Conservation (phyloP, 2,797 vertebrate genomes). For the Brachyrhaphis roseni region DNA sequence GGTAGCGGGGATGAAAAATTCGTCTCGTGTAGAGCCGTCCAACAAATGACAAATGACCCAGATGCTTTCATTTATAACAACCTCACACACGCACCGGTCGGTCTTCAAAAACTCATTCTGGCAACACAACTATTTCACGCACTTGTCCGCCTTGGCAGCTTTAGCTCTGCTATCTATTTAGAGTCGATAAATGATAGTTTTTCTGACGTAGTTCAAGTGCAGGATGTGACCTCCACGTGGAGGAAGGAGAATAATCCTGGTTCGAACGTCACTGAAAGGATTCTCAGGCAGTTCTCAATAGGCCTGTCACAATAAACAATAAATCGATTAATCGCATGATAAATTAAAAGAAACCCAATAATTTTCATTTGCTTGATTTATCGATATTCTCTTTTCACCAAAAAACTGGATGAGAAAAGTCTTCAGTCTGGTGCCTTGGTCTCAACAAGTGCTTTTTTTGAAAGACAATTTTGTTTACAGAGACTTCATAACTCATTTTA, state of each 20-base stretch:
- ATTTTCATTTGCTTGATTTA: too few species aligned
- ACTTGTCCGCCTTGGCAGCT: neutral
- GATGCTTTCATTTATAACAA: conserved; percentile 17
- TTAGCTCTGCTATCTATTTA: neutral
- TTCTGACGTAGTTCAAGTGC: neutral
- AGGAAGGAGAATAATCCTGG: neutral
- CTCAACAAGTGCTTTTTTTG: too few species aligned
- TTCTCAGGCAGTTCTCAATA: neutral
- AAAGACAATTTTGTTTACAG: too few species aligned
- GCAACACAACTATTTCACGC: neutral
- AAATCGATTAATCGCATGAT: too few species aligned
- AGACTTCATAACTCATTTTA: too few species aligned
- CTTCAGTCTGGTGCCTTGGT: too few species aligned
- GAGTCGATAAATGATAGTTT: neutral
- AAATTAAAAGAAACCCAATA: too few species aligned
- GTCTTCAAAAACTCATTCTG: conserved; percentile 10
- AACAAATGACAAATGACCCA: conserved; percentile 8
- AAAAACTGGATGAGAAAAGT: too few species aligned
- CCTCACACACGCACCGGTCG: conserved; percentile 9
- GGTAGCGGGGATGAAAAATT: neutral
- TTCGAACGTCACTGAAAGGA: neutral
- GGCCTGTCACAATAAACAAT: too few species aligned
- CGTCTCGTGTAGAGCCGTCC: neutral
- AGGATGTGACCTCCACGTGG: neutral
- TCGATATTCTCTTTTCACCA: too few species aligned